These are phyloP conservation scores for Gandaritis pyraliata DNA, from an alignment of 2,888 invertebrate genomes.

Conservation along the genomic window DNA sequence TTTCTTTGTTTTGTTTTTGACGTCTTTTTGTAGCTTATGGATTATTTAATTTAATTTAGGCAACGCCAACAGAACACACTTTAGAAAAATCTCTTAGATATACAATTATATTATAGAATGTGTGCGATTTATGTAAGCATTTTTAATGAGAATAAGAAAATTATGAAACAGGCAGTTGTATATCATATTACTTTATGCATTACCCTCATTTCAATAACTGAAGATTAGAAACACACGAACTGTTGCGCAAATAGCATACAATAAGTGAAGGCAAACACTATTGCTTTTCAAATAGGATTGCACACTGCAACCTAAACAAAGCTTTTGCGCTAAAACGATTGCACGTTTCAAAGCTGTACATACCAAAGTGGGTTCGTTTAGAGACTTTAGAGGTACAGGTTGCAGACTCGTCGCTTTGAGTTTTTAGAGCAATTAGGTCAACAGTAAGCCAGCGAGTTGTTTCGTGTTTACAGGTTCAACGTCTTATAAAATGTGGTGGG, in stretches of 20 bases:
- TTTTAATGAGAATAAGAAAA: too few species aligned
- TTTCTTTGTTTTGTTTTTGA: too few species aligned
- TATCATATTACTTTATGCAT: conserved; percentile 13
- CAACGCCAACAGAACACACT: too few species aligned
- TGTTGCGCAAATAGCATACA: conserved; percentile 24
- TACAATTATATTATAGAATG: too few species aligned
- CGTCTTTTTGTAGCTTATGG: too few species aligned
- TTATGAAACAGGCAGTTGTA: too few species aligned
- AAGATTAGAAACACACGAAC: conserved; percentile 16
- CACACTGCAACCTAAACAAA: conserved; percentile 18
- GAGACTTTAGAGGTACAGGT: not conserved
- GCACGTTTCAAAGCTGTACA: conserved; percentile 20
- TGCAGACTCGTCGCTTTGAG: conserved; percentile 27
- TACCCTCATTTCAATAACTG: conserved; percentile 20
- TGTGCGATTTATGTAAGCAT: too few species aligned
- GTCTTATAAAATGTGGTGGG: not conserved
- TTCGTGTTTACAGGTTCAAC: not conserved
- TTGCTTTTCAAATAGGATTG: conserved; percentile 17
- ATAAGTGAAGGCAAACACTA: conserved; percentile 22
- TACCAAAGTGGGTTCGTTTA: conserved; percentile 30
- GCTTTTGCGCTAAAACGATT: conserved; percentile 17
- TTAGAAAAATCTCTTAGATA: too few species aligned
- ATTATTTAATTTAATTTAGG: too few species aligned
- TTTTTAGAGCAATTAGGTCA: conserved; percentile 55
- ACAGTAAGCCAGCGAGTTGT: conserved; percentile 25